Evolutionary conservation across 2,113 vertebrate genomes (phyloP).

Genomic region (Notiomystis cincta): DNA sequence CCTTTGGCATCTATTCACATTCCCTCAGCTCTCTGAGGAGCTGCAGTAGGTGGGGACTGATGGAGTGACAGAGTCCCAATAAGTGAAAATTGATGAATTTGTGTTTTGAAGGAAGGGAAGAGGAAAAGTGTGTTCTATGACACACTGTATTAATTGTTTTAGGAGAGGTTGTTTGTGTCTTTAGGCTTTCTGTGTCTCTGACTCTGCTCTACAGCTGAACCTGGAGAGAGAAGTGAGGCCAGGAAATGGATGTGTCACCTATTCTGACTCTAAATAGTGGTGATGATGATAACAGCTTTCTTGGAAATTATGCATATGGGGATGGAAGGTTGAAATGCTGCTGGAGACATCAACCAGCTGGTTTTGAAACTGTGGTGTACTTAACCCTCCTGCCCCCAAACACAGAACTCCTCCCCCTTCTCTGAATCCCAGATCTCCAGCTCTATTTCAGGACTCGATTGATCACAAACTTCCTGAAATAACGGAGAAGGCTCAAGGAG

Average conservation of each 20-base stretch:
- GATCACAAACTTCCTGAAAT: constrained; percentile 52
- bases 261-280: not conserved
- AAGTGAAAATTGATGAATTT: not conserved
- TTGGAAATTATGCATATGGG: not conserved
- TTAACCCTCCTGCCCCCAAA: not conserved
- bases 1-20: not conserved
- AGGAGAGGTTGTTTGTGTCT: not conserved
- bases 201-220: not conserved
- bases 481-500: constrained; percentile 40
- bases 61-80: not conserved
- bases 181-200: not conserved
- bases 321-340: not conserved
- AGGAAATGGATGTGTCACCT: not conserved
- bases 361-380: not conserved
- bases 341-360: not conserved
- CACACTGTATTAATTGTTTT: not conserved
- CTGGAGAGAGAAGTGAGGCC: not conserved
- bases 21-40: not conserved
- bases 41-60: not conserved
- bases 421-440: not conserved
- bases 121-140: not conserved
- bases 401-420: not conserved
- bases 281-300: not conserved
- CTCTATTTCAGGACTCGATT: constrained; percentile 38
- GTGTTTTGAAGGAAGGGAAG: not conserved